Evolutionary conservation across 2,888 invertebrate genomes (phyloP).

Genomic region (Cheilosia variabilis): DNA sequence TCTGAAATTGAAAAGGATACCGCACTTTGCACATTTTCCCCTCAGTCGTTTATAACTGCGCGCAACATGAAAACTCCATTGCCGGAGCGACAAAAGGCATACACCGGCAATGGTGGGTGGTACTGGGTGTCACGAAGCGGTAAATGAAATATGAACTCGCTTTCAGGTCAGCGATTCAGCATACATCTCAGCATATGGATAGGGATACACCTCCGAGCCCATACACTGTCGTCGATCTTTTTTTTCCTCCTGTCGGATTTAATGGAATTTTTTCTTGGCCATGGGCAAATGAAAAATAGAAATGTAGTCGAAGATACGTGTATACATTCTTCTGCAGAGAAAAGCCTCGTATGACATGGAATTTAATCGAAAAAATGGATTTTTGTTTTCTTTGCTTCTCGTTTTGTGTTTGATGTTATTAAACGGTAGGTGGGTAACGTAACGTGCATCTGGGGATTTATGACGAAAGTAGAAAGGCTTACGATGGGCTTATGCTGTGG

Average conservation of each 20-base stretch:
- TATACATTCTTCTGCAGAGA: conserved; percentile 3
- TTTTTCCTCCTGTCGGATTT: conserved; percentile 35
- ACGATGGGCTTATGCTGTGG: background rate
- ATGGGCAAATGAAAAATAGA: conserved; percentile 38
- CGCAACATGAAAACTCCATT: background rate
- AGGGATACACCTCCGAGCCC: background rate
- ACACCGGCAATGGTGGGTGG: background rate
- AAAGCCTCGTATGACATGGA: conserved; percentile 26
- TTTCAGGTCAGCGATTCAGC: conserved; percentile 50
- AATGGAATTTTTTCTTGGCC: conserved; percentile 50
- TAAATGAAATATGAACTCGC: conserved; percentile 34
- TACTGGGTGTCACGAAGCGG: background rate
- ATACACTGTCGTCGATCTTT: conserved; percentile 41
- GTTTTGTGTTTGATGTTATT: conserved; percentile 42
- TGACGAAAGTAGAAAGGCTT: conserved; percentile 11
- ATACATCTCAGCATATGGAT: conserved; percentile 5
- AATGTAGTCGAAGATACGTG: background rate
- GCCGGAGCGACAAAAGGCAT: background rate
- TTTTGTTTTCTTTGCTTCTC: background rate
- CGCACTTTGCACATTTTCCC: background rate
- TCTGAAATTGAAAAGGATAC: conserved; percentile 42
- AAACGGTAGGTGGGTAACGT: conserved; percentile 1
- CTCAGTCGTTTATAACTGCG: background rate
- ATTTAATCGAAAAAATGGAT: conserved; percentile 51
- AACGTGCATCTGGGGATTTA: conserved; percentile 23